Base-by-base conservation (phyloP, 2,797 vertebrate species). In the Crenuchus spilurus region DNA sequence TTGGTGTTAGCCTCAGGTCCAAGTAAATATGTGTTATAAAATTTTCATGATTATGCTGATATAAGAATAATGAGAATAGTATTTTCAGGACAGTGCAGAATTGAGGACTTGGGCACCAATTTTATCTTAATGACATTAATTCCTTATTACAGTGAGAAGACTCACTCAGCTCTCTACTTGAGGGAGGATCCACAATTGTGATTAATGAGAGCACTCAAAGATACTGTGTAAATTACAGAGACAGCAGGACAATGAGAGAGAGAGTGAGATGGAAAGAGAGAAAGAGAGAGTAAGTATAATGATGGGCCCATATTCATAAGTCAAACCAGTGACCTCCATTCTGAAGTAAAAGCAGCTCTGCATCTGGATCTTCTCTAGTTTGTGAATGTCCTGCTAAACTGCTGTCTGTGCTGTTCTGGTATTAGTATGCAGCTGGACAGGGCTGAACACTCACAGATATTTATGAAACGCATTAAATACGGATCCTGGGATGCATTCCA, bases 141-240 rank as follows among this genome's bases (percentile, higher is more conserved):
- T 75, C 52, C 67, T 73, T 73, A 77, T 81, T 77, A 75, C 67
- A 70, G 61, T 44, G 51, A 66, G 73, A 66, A 75, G 54, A 35
- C 57, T 26, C 69, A 74, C 60, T 58, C 48, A 70, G 57, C 41
- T 65, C 60, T 13, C n/a, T 42, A 63, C 74, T 68, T 75, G 67
- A 54, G 62, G 74, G 49, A 77, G 39, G 84, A 86, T 80, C 3
- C 42, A 72, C 84, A 84, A 83, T 83, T 87, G 85, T 91, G 89
- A 93, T 92, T 88, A 91, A 93, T 88, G 86, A 87, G 64, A 75
- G 82, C 70, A 68, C 80, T 87, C 48, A 75, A 55, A 82, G 70
- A 76, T 70, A 57, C 74, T 57, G 61, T 57, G 48, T 61, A 79
- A 63, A 79, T 71, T 49, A 76, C 58, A 66, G 42, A 69, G 72